phyloP scores from a whole-genome alignment of 2,888 invertebrate species.

The Galerucella calmariensis region DNA sequence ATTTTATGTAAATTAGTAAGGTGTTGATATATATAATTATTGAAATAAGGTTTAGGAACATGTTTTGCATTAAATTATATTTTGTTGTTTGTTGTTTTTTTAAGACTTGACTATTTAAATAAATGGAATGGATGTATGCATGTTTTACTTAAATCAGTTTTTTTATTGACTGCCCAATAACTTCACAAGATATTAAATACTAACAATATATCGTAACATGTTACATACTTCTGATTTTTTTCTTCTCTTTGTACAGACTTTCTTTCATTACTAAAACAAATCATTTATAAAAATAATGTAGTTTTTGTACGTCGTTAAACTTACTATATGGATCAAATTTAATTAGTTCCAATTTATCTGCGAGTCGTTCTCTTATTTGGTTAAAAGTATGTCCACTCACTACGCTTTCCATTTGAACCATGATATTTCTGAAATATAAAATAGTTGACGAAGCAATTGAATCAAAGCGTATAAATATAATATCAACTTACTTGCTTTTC shows the following conservation, averaged over 20 bases:
- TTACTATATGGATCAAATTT: slow-evolving; percentile 84
- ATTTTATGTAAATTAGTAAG: slow-evolving; percentile 9
- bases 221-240: slow-evolving; percentile 77
- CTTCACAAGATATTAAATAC: slow-evolving; percentile 11
- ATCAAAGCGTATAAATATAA: slow-evolving; percentile 14
- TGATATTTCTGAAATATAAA: slow-evolving; percentile 69
- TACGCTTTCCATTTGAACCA: slow-evolving; percentile 84
- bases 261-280: slow-evolving; percentile 72
- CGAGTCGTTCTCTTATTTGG: slow-evolving; percentile 76
- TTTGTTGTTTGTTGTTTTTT: slow-evolving; percentile 29
- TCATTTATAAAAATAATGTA: slow-evolving; percentile 1
- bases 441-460: not conserved
- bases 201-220: slow-evolving; percentile 1
- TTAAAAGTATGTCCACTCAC: slow-evolving; percentile 80
- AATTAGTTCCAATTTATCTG: slow-evolving; percentile 81
- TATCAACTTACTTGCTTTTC: slow-evolving; percentile 78
- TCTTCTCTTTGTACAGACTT: slow-evolving; percentile 77
- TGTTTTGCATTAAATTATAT: slow-evolving; percentile 23
- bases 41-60: slow-evolving; percentile 16
- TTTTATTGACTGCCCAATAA: not conserved
- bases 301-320: slow-evolving; percentile 56
- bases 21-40: slow-evolving; percentile 10
- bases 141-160: slow-evolving; percentile 11
- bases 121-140: slow-evolving; percentile 17
- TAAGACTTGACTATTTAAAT: slow-evolving; percentile 28